Conservation (phyloP, 2,113 vertebrate genomes). For the rabbit (Oryctolagus cuniculus) region mOryCun1.1 NC_091433.1:5981501-5982000, state of each 20-base stretch:
- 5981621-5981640: not conserved
- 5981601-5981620: conserved; percentile 62
- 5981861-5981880: conserved; percentile 30
- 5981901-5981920: not conserved
- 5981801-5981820: not conserved
- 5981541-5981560: conserved; percentile 62
- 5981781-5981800: not conserved
- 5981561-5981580: conserved; percentile 49
- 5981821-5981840: not conserved
- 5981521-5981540: conserved; percentile 31
- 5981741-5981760: not conserved
- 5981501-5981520: not conserved
- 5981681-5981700: not conserved
- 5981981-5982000: not conserved
- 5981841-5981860: conserved; percentile 45
- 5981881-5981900: conserved; percentile 1
- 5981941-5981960: not conserved
- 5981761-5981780: not conserved
- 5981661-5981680: conserved; percentile 18
- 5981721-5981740: not conserved
- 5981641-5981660: not conserved
- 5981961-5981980: not conserved
- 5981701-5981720: not conserved
- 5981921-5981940: not conserved
- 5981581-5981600: conserved; percentile 54